phyloP scores from a whole-genome alignment of 1,140 invertebrate species.

The Drosophila tsacasi region DNA sequence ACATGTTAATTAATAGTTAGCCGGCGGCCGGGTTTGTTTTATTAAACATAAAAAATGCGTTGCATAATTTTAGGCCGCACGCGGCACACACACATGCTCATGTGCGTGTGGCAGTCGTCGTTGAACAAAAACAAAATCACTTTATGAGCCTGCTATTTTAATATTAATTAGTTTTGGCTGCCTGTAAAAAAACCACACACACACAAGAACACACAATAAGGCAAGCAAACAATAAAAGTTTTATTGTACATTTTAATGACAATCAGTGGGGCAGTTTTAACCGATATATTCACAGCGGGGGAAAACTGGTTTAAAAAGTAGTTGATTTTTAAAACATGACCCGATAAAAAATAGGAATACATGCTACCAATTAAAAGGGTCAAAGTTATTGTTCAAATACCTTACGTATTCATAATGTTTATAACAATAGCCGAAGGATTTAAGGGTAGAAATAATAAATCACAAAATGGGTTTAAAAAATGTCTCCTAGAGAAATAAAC shows the following conservation, averaged over 20 bases:
- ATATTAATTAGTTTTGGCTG: constrained; percentile 78
- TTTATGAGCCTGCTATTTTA: constrained; percentile 68
- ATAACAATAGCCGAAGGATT: not conserved
- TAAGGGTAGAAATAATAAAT: not conserved
- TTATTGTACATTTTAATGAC: constrained; percentile 48
- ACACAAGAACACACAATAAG: constrained; percentile 4
- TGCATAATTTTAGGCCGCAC: constrained; percentile 73
- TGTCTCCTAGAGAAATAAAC: too few species aligned
- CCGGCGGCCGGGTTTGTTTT: constrained; percentile 51
- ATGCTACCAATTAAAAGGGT: not conserved
- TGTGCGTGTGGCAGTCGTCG: constrained; percentile 10
- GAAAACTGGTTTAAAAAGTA: not conserved
- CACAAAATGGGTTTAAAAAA: not conserved
- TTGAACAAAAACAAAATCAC: constrained; percentile 44
- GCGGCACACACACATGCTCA: not conserved
- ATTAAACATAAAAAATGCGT: constrained; percentile 57
- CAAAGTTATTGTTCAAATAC: not conserved
- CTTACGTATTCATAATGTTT: not conserved
- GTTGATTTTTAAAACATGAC: not conserved
- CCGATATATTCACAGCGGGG: not conserved
- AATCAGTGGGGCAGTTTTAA: constrained; percentile 12
- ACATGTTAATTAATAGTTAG: constrained; percentile 83
- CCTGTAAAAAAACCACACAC: constrained; percentile 39
- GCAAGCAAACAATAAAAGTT: constrained; percentile 47
- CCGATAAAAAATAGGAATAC: not conserved